phyloP scores from a whole-genome alignment of 2,888 invertebrate genomes.

The Linnaemya vulpina region DNA sequence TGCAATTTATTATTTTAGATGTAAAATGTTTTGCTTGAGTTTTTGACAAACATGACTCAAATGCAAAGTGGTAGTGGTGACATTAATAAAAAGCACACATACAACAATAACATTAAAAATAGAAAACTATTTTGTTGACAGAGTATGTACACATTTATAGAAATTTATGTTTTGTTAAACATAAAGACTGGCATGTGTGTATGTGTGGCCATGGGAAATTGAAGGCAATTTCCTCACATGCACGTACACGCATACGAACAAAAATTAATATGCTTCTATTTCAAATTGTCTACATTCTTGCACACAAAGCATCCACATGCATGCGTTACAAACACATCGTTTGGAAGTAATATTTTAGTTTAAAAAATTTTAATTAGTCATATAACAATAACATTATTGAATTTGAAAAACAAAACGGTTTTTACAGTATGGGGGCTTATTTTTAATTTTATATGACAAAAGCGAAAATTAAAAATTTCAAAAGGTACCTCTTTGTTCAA shows the following conservation, averaged over 20 bases:
- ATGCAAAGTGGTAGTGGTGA: background rate
- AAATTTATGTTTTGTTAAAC: slow-evolving; percentile 6
- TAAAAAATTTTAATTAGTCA: too few species aligned
- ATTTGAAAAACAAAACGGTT: too few species aligned
- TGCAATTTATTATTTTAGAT: slow-evolving; percentile 30
- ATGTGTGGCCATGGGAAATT: background rate
- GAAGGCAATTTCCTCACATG: background rate
- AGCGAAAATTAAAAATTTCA: too few species aligned
- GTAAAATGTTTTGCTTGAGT: background rate
- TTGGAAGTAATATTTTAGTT: too few species aligned
- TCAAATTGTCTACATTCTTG: too few species aligned
- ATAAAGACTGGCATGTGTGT: background rate
- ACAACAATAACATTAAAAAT: background rate
- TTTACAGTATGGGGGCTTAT: too few species aligned
- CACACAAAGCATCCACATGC: too few species aligned
- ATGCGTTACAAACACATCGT: too few species aligned
- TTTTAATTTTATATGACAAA: too few species aligned
- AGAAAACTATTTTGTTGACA: slow-evolving; percentile 34
- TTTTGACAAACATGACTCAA: background rate
- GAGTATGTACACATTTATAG: background rate
- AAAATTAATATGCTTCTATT: too few species aligned
- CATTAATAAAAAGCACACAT: slow-evolving; percentile 4
- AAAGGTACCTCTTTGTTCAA: too few species aligned
- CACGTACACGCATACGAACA: background rate
- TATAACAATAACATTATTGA: too few species aligned